Evolutionary conservation across 2,888 invertebrate genomes (phyloP).

Genomic region (Acanthosepion pharaonis): DNA sequence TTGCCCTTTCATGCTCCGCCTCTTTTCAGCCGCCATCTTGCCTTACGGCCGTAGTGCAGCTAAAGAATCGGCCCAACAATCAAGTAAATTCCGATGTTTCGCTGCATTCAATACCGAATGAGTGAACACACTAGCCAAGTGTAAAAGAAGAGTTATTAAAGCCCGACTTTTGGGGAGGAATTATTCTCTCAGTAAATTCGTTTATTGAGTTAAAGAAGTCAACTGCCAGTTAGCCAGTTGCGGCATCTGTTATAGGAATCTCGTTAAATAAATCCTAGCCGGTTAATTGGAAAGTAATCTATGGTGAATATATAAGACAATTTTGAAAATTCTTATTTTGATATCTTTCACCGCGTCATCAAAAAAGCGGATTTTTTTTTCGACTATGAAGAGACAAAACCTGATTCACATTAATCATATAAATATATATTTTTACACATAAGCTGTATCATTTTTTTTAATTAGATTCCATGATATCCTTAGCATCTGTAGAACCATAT

Average conservation of each 20-base stretch:
- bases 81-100: neutral
- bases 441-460: no score
- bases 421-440: no score
- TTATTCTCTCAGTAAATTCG: neutral
- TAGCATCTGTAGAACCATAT: no score
- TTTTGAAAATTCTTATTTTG: no score
- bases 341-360: no score
- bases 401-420: no score
- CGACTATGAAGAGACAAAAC: no score
- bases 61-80: neutral
- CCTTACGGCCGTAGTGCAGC: neutral
- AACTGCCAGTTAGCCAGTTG: neutral
- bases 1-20: constrained; percentile 1
- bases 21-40: neutral
- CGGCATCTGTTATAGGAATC: neutral
- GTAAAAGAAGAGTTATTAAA: neutral
- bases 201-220: neutral
- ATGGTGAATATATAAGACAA: no score
- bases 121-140: neutral
- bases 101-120: neutral
- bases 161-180: neutral
- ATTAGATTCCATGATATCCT: no score
- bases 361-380: no score
- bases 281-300: neutral
- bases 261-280: no score